Conservation (phyloP, 2,113 vertebrate genomes). For the Tamias sibiricus region DNA sequence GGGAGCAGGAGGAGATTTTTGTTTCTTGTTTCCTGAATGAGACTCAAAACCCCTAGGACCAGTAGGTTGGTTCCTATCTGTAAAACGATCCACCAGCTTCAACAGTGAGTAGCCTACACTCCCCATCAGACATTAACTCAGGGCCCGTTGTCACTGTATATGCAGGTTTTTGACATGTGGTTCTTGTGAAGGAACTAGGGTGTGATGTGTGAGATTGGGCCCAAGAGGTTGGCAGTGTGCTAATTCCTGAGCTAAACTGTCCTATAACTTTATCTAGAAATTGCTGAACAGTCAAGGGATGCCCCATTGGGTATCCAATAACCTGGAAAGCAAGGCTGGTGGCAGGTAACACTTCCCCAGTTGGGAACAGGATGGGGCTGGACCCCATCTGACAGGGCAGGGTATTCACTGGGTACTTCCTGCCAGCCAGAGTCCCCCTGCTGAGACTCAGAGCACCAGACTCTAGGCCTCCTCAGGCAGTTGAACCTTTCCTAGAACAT, state of each 20-base stretch:
- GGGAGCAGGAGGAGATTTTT: not conserved
- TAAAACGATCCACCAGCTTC: not conserved
- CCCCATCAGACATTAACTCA: not conserved
- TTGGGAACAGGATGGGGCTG: constrained; percentile 21
- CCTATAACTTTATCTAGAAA: not conserved
- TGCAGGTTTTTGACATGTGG: not conserved
- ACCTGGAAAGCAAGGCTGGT: not conserved
- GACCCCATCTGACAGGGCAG: not conserved
- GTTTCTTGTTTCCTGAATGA: not conserved
- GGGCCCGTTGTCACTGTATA: not conserved
- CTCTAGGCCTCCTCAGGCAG: not conserved
- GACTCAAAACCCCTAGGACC: not conserved
- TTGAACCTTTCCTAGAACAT: not conserved
- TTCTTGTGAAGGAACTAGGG: not conserved
- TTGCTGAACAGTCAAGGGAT: not conserved
- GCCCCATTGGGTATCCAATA: not conserved
- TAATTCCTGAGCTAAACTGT: not conserved
- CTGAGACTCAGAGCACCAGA: not conserved
- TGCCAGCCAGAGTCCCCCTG: not conserved
- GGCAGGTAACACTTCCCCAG: not conserved
- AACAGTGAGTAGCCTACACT: not conserved
- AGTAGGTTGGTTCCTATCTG: not conserved
- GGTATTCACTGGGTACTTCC: constrained; percentile 31
- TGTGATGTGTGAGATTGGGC: not conserved
- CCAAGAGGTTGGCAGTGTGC: not conserved